phyloP scores from a whole-genome alignment of 2,113 vertebrate species.

The Hyla sarda region DNA sequence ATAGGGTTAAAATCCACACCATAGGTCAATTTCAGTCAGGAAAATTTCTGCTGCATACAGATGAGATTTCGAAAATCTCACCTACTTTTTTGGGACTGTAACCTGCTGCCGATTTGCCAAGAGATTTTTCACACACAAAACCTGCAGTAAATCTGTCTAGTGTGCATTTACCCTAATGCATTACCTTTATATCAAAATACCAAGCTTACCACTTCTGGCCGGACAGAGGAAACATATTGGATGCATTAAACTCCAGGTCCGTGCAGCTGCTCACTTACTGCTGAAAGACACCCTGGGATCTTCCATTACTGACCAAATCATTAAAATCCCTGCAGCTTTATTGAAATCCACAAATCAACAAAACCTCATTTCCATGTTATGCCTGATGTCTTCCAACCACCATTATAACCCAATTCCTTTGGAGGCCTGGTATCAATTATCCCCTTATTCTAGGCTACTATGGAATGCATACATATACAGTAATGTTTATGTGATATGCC shows the following conservation, averaged over 20 bases:
- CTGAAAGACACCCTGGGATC: not conserved
- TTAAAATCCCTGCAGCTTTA: not conserved
- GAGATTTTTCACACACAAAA: no score
- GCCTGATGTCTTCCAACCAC: not conserved
- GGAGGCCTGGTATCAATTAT: not conserved
- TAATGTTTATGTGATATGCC: not conserved
- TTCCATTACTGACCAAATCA: not conserved
- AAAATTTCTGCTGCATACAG: no score
- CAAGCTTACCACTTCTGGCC: not conserved
- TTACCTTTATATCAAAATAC: not conserved
- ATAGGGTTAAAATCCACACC: no score
- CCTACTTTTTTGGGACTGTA: no score
- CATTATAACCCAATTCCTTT: not conserved
- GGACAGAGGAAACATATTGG: not conserved
- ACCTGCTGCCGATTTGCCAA: no score
- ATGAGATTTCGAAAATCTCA: no score
- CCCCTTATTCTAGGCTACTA: not conserved
- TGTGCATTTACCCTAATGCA: no score
- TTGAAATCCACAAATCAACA: slow-evolving; percentile 28
- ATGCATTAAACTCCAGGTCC: not conserved
- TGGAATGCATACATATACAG: not conserved
- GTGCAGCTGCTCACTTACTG: not conserved
- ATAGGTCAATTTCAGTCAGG: no score
- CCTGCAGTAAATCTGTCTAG: no score
- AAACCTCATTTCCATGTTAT: not conserved